Conservation (phyloP, 2,888 invertebrate species). For the Hydraecia micacea region DNA sequence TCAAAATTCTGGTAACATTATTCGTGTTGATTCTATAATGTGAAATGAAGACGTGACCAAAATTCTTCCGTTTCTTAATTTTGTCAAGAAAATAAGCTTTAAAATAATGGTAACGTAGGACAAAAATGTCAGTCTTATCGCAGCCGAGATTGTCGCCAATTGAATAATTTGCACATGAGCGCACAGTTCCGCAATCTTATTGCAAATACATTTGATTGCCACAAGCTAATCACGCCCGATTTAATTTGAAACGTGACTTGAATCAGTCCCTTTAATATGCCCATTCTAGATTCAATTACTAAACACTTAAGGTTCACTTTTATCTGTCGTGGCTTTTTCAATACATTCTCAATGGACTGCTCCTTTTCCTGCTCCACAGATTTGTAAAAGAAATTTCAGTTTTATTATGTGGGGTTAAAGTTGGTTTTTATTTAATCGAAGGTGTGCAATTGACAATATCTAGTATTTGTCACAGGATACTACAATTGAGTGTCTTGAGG, state of each 20-base stretch:
- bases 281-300: neutral
- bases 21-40: neutral
- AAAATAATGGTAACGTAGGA: neutral
- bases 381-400: neutral
- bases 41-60: neutral
- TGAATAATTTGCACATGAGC: conserved; percentile 19
- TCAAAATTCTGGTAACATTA: neutral
- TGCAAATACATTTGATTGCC: conserved; percentile 39
- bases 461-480: neutral
- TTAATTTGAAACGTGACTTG: conserved; percentile 57
- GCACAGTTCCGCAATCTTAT: conserved; percentile 15
- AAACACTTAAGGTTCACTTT: conserved; percentile 30
- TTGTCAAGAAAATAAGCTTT: neutral
- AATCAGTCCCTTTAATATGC: conserved; percentile 4
- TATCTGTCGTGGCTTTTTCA: neutral
- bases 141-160: neutral
- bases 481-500: neutral
- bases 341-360: neutral
- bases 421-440: neutral
- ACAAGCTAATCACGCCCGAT: conserved; percentile 30
- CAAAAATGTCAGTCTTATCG: neutral
- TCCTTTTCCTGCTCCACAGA: neutral
- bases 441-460: neutral
- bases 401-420: conserved; percentile 5
- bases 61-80: neutral